Conservation (phyloP, 2,113 vertebrate genomes). For the Loxodonta africana region DNA sequence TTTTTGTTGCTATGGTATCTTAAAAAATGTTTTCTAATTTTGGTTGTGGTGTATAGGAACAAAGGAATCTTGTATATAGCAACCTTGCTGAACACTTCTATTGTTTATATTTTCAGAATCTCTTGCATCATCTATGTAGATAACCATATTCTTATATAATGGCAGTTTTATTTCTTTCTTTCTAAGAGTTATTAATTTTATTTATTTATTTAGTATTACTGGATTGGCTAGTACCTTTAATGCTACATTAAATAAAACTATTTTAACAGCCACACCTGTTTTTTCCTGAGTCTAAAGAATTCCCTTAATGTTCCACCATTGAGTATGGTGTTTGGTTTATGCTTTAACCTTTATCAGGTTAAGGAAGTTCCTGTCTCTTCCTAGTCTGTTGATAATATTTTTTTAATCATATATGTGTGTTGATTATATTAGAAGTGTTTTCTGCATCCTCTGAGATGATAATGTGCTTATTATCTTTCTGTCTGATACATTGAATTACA, state of each 20-base stretch:
- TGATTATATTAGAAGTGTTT: slow-evolving; percentile 7
- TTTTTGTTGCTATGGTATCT: background rate
- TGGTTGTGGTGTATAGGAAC: background rate
- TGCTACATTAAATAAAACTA: background rate
- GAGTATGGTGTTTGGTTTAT: background rate
- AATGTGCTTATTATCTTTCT: background rate
- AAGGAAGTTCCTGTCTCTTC: background rate
- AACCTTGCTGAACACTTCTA: background rate
- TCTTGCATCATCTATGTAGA: background rate
- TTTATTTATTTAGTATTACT: background rate
- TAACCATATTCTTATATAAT: background rate
- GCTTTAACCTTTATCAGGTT: background rate
- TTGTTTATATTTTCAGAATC: background rate
- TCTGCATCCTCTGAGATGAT: background rate
- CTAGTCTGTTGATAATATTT: background rate
- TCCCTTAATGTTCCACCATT: background rate
- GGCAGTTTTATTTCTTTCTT: background rate
- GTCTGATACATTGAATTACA: background rate
- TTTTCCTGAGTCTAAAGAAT: background rate
- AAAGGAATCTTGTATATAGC: background rate
- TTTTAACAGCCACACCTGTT: background rate
- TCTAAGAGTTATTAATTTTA: background rate
- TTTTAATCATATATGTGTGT: background rate
- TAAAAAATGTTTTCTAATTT: slow-evolving; percentile 6
- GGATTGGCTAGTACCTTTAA: background rate